Percentiles rank a stretch among this genome's conserved stretches.
These are phyloP conservation scores for Tiliqua scincoides DNA, from an alignment of 2,113 vertebrate species.

Conservation along the genomic window DNA sequence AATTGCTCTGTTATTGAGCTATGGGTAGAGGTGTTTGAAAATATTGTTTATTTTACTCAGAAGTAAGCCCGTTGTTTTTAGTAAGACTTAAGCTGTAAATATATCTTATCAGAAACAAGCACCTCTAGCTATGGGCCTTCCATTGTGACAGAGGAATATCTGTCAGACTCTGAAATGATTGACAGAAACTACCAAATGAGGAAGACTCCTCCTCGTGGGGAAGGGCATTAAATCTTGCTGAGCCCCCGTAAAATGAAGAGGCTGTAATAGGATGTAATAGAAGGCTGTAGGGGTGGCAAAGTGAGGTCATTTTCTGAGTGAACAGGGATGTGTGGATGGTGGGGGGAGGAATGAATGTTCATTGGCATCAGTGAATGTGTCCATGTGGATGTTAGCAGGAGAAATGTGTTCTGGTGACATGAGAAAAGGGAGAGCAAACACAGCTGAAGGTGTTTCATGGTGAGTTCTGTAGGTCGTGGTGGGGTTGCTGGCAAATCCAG, in stretches of 20 bases:
- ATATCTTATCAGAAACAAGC: no score
- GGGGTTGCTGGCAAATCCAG: not conserved
- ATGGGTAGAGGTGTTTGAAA: no score
- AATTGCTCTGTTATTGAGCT: not conserved
- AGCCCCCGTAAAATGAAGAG: not conserved
- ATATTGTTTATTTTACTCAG: no score
- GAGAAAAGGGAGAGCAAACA: not conserved
- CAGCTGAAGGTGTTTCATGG: not conserved
- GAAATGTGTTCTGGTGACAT: not conserved
- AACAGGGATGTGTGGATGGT: not conserved
- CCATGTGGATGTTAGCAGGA: not conserved
- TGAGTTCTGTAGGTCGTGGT: not conserved
- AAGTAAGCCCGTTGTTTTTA: no score
- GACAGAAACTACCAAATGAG: no score
- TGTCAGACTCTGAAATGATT: no score
- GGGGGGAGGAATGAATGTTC: not conserved
- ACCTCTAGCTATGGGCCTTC: not conserved
- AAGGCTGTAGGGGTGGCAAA: not conserved
- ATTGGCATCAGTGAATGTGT: not conserved
- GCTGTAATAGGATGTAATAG: not conserved
- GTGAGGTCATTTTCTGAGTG: not conserved
- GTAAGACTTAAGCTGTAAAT: no score
- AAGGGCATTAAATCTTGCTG: not conserved
- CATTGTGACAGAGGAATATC: no score
- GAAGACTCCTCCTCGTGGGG: not conserved